Percentiles rank a stretch among this genome's conserved stretches.
phyloP scores from a whole-genome alignment of 2,797 vertebrate species.

The Tragopan temminckii region DNA sequence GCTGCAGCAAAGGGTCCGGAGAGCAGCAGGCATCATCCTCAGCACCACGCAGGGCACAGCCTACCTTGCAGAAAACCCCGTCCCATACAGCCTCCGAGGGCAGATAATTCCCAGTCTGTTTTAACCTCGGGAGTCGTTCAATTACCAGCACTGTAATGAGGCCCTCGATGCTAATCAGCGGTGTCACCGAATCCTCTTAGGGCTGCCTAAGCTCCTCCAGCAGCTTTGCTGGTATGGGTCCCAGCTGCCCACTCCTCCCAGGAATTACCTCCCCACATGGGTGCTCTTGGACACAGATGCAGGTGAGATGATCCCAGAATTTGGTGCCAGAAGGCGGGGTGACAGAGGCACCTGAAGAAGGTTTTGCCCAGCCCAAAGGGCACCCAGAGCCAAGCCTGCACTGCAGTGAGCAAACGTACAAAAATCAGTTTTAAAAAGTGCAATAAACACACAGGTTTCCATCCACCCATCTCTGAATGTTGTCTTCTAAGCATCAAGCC shows the following conservation, averaged over 20 bases:
- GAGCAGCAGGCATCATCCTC: not conserved
- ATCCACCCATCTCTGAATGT: not conserved
- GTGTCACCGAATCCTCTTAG: slow-evolving; percentile 53
- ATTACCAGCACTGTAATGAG: slow-evolving; percentile 11
- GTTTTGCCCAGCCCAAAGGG: not conserved
- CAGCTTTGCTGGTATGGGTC: slow-evolving; percentile 27
- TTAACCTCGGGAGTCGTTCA: slow-evolving; percentile 51
- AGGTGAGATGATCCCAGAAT: not conserved
- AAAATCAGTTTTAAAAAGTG: not conserved
- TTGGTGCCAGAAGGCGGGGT: not conserved
- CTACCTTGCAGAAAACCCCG: slow-evolving; percentile 44
- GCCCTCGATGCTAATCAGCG: slow-evolving; percentile 32
- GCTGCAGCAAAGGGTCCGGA: not conserved
- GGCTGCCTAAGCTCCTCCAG: slow-evolving; percentile 54
- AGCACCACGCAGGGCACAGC: slow-evolving; percentile 17
- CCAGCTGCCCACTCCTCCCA: slow-evolving; percentile 50
- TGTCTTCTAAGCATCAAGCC: not conserved
- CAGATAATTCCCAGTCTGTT: slow-evolving; percentile 18
- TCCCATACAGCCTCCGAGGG: slow-evolving; percentile 15
- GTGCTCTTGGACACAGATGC: not conserved
- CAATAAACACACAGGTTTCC: not conserved
- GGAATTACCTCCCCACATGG: not conserved
- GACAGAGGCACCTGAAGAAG: not conserved
- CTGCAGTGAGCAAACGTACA: not conserved
- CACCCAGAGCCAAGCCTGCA: not conserved